Conservation (phyloP, 35 echinoderm and acorn worm species). For the Ptychodera flava region DNA sequence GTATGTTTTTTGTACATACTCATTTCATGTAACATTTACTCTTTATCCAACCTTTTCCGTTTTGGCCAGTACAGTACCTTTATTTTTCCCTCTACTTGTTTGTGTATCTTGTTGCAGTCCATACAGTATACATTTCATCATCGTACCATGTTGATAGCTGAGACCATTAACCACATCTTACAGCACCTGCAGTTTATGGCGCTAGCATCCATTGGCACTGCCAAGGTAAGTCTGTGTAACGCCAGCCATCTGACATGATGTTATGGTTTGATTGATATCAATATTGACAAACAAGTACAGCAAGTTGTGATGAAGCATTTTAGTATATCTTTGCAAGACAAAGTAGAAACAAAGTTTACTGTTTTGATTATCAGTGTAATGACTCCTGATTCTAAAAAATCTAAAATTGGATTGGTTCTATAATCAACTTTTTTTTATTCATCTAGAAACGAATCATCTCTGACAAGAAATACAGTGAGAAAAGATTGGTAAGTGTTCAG, state of each 20-base stretch:
- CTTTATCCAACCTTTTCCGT: too few relatives aligned
- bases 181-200: slow-evolving; percentile 96
- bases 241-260: neutral
- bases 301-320: neutral
- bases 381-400: too few relatives aligned
- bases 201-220: slow-evolving; percentile 70
- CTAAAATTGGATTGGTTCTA: too few relatives aligned
- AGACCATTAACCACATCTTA: slow-evolving; percentile 96
- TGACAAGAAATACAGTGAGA: slow-evolving; percentile 98
- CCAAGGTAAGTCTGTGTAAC: slow-evolving; percentile 51
- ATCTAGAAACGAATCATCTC: slow-evolving; percentile 99
- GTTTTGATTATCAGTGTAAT: too few relatives aligned
- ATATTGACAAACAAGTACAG: neutral
- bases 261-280: too few relatives aligned
- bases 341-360: too few relatives aligned
- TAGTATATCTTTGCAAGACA: too few relatives aligned
- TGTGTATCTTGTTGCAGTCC: slow-evolving; percentile 56
- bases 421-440: too few relatives aligned
- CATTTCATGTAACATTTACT: too few relatives aligned
- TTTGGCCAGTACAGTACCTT: neutral
- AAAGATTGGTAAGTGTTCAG: slow-evolving; percentile 42
- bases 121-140: slow-evolving; percentile 97
- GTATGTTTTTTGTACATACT: too few relatives aligned
- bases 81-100: too few relatives aligned
- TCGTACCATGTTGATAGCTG: slow-evolving; percentile 90